phyloP scores from a whole-genome alignment of 2,888 invertebrate genomes.

The Mayetiola destructor region DNA sequence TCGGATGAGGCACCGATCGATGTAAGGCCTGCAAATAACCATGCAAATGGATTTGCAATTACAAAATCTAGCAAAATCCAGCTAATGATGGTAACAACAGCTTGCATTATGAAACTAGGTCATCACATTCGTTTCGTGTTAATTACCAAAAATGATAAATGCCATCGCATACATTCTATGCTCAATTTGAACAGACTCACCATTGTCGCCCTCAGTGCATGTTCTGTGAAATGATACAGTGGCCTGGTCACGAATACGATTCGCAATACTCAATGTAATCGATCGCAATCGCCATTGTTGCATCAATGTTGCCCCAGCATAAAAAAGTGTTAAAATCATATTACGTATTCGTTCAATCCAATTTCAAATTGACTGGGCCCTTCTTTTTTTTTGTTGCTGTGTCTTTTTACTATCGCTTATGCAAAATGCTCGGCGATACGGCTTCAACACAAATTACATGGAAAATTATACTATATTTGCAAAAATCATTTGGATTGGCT shows the following conservation, averaged over 20 bases:
- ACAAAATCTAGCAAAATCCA: no score
- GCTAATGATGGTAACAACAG: no score
- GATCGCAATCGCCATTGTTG: constrained; percentile 65
- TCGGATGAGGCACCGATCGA: constrained; percentile 29
- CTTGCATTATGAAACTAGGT: constrained; percentile 12
- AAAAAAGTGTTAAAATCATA: constrained; percentile 68
- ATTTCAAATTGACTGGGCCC: background rate
- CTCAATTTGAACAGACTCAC: no score
- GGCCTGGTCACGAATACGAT: constrained; percentile 36
- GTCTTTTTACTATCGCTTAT: no score
- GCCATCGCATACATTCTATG: no score
- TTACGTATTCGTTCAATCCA: no score
- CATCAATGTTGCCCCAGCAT: constrained; percentile 67
- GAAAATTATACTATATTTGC: no score
- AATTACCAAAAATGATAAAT: constrained; percentile 6
- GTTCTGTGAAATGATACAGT: background rate
- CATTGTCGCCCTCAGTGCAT: background rate
- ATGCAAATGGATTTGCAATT: constrained; percentile 24
- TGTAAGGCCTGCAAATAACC: constrained; percentile 18
- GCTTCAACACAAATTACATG: no score
- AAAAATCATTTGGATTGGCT: no score
- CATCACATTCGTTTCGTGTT: background rate
- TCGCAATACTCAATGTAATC: constrained; percentile 49
- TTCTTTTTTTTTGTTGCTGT: no score
- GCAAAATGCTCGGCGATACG: no score